phyloP scores from a whole-genome alignment of 1,140 invertebrate genomes.

The Bursaphelenchus mucronatus region DNA sequence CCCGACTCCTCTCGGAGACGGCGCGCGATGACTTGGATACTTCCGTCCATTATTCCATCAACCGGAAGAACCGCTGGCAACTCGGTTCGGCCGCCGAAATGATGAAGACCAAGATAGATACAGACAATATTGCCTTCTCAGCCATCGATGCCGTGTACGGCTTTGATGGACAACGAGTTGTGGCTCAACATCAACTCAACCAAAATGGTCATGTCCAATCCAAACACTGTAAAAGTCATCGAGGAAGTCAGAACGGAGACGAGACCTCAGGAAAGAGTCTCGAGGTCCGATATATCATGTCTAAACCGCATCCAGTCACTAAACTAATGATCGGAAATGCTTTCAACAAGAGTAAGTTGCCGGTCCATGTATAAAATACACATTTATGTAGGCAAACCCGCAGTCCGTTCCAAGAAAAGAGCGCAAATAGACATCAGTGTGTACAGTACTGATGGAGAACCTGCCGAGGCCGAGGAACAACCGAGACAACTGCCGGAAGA shows the following conservation, averaged over 20 bases:
- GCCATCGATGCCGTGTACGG: constrained; percentile 15
- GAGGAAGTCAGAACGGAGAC: neutral
- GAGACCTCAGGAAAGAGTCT: neutral
- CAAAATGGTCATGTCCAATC: constrained; percentile 5
- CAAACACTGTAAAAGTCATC: neutral
- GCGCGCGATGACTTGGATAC: neutral
- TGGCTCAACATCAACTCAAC: constrained; percentile 26
- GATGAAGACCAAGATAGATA: constrained; percentile 1
- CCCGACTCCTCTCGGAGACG: constrained; percentile 19
- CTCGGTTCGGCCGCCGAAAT: constrained; percentile 18
- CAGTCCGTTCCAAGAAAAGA: constrained; percentile 11
- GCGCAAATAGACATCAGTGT: constrained; percentile 26
- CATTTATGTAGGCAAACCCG: constrained; percentile 9
- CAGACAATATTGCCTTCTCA: constrained; percentile 13
- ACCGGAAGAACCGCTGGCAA: constrained; percentile 23
- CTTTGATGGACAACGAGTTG: constrained; percentile 19
- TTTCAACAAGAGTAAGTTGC: constrained; percentile 18
- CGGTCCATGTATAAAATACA: neutral
- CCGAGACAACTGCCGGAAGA: neutral
- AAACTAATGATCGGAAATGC: constrained; percentile 15
- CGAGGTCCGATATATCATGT: constrained; percentile 13
- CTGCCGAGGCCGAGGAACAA: constrained; percentile 2
- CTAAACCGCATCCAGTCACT: constrained; percentile 19
- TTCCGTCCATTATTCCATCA: constrained; percentile 21
- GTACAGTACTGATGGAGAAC: constrained; percentile 22